A percentile compares a stretch with the other conserved stretches of the same genome.
phyloP scores from a whole-genome alignment of 1,140 invertebrate species.

The Drosophila bocki region DNA sequence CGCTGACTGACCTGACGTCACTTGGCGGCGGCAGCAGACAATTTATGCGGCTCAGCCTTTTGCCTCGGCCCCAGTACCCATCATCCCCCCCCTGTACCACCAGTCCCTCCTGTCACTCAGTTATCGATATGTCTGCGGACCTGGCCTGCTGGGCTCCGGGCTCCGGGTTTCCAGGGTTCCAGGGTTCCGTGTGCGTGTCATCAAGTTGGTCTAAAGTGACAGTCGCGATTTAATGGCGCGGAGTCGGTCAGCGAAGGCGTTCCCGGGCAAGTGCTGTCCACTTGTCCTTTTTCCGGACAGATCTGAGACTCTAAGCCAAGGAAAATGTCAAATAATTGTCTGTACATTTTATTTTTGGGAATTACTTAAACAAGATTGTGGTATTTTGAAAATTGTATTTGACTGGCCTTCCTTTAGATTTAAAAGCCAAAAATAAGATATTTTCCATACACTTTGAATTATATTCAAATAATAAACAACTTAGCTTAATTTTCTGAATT shows the following conservation, averaged over 20 bases:
- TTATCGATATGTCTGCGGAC: constrained; percentile 58
- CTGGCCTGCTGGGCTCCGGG: constrained; percentile 38
- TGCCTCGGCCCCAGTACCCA: constrained; percentile 6
- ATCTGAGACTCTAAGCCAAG: too few relatives aligned
- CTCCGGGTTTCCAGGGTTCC: constrained; percentile 9
- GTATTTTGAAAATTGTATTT: background rate
- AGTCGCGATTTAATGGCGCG: constrained; percentile 84
- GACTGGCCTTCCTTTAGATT: fast-evolving
- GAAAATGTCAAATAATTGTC: background rate
- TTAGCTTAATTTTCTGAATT: too few relatives aligned
- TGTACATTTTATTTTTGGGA: background rate
- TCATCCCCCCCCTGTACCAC: background rate
- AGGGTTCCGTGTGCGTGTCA: constrained; percentile 77
- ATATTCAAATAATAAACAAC: background rate
- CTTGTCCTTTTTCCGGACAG: constrained; percentile 7
- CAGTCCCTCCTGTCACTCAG: constrained; percentile 35
- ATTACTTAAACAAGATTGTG: background rate
- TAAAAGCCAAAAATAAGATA: background rate
- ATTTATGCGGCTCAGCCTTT: constrained; percentile 68
- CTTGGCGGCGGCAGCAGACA: constrained; percentile 77
- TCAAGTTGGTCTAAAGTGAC: constrained; percentile 84
- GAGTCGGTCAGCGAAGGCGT: constrained; percentile 65
- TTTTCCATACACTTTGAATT: background rate
- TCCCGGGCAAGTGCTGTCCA: constrained; percentile 35
- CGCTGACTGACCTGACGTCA: constrained; percentile 74